These are phyloP conservation scores for Gallinago stenura DNA, from an alignment of 2,797 vertebrate species.

Conservation along the genomic window DNA sequence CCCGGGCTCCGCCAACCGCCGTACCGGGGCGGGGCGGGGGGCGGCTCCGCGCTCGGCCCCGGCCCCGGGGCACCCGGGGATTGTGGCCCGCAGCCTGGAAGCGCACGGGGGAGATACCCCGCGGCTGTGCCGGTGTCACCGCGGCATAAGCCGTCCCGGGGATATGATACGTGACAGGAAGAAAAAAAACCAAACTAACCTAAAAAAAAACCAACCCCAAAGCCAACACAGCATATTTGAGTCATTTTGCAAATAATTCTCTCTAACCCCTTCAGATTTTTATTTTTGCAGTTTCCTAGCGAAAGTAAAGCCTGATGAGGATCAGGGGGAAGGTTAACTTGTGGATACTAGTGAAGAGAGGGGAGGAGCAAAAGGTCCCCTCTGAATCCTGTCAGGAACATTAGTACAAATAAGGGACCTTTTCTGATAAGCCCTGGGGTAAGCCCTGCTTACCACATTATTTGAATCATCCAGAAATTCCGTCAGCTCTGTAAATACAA, in stretches of 20 bases:
- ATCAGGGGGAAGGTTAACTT: too few species aligned
- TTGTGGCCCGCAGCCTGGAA: too few species aligned
- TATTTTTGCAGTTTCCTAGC: neutral
- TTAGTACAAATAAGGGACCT: neutral
- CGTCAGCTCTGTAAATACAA: neutral
- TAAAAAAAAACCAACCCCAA: neutral
- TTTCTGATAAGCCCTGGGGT: too few species aligned
- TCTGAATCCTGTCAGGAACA: neutral
- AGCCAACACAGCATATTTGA: fast-evolving
- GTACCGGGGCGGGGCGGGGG: neutral
- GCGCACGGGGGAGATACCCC: fast-evolving
- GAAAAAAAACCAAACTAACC: too few species aligned
- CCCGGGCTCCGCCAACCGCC: neutral
- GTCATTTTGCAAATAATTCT: neutral
- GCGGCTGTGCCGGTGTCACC: neutral
- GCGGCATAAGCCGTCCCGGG: neutral
- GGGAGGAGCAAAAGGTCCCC: neutral
- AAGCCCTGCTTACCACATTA: neutral
- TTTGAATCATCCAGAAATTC: neutral
- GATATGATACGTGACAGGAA: fast-evolving
- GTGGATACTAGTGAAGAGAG: too few species aligned
- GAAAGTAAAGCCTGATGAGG: neutral
- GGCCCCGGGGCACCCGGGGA: too few species aligned
- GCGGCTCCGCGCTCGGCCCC: neutral
- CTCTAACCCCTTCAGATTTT: neutral